Conservation (phyloP, 2,888 invertebrate genomes). For the Idaea biselata region DNA sequence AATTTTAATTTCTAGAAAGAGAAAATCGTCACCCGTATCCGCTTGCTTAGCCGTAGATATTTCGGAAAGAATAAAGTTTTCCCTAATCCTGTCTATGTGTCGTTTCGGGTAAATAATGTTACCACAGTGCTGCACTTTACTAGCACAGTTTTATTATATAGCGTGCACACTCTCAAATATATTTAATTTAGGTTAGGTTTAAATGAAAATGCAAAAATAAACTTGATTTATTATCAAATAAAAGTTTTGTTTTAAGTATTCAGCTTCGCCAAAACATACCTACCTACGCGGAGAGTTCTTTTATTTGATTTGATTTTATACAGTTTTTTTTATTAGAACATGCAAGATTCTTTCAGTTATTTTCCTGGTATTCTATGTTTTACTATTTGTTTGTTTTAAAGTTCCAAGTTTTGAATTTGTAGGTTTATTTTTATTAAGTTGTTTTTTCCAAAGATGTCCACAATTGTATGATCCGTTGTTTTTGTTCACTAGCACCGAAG, state of each 20-base stretch:
- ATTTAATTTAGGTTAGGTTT: constrained; percentile 6
- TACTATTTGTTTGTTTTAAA: constrained; percentile 8
- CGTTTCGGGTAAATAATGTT: constrained; percentile 71
- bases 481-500: constrained; percentile 73
- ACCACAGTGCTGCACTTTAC: constrained; percentile 47
- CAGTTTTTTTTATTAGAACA: too few relatives aligned
- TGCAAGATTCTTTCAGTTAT: too few relatives aligned
- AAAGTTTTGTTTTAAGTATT: too few relatives aligned
- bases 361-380: too few relatives aligned
- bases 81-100: constrained; percentile 51
- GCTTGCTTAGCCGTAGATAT: constrained; percentile 77
- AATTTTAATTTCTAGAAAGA: constrained; percentile 50
- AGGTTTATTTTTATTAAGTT: not conserved
- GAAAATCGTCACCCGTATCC: constrained; percentile 69
- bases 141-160: constrained; percentile 35
- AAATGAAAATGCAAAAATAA: not conserved
- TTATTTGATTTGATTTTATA: too few relatives aligned
- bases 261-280: too few relatives aligned
- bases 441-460: constrained; percentile 6
- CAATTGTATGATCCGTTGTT: constrained; percentile 38
- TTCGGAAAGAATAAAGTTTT: constrained; percentile 76
- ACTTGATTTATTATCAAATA: not conserved
- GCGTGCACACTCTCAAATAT: constrained; percentile 29
- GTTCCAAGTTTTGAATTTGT: not conserved
- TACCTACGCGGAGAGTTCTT: too few relatives aligned